Conservation (phyloP, 2,113 vertebrate species). For the Rynchops niger region DNA sequence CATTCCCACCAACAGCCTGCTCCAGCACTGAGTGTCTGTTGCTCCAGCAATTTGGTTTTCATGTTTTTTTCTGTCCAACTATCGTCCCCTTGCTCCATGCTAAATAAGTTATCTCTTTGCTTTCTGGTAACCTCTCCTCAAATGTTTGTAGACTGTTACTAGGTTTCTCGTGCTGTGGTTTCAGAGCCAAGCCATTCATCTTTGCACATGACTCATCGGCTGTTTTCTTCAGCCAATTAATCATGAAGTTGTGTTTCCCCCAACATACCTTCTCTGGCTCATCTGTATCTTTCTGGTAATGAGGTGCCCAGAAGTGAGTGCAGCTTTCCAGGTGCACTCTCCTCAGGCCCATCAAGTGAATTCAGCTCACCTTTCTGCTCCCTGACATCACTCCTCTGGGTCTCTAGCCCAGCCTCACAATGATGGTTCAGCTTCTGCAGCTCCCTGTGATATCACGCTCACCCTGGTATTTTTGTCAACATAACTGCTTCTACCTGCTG, state of each 20-base stretch:
- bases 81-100: background rate
- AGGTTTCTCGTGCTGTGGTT: background rate
- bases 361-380: background rate
- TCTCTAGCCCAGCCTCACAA: background rate
- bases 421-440: background rate
- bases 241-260: background rate
- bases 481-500: fast-evolving
- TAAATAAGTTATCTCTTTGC: background rate
- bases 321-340: background rate
- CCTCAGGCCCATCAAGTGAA: background rate
- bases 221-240: background rate
- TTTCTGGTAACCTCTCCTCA: background rate
- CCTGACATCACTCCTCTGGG: background rate
- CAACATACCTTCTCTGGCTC: background rate
- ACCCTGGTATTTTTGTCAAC: background rate
- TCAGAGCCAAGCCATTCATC: background rate
- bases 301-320: background rate
- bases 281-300: background rate
- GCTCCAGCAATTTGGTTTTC: background rate
- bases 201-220: background rate
- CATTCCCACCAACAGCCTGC: background rate
- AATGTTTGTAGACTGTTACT: background rate
- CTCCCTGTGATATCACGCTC: background rate
- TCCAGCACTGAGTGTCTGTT: background rate
- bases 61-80: background rate